Base-by-base conservation (phyloP, 2,888 invertebrate genomes). In the Rhodophaea formosa region DNA sequence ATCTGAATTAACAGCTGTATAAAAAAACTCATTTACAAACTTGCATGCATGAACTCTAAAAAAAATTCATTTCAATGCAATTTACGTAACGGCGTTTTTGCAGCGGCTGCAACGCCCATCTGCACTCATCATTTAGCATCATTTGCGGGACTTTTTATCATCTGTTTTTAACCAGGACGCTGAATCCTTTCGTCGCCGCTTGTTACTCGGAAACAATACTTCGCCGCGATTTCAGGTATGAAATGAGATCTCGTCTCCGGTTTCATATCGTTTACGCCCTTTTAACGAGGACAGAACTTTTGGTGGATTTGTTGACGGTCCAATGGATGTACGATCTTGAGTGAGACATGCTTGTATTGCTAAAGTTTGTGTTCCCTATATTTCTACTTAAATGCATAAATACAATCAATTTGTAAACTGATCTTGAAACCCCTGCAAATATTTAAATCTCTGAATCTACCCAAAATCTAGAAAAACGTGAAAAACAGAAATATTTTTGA, bases 121-220 rank as follows among this genome's bases (percentile, higher is more conserved):
- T 81, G 73, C 66, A 57, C 58, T 67, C 70, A 79, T 76, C 84
- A 82, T 86, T 86, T 82, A 84, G 75, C 86, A 87, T 87, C 88
- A 87, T 90, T 88, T 88, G 82, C 79, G 82, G 77, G 74, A 77
- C 86, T 87, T 88, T 84, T 85, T 83, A 82, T 86, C 86, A 86
- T 86, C 84, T 84, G 84, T 82, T 84, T 83, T 87, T 83, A 88
- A 86, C 82, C 82, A 82, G 75, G 72, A 74, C 35, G 51, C 74
- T 72, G 80, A 84, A 85, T 84, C 85, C 86, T 87, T 86, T 84
- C 80, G 71, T 75, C 72, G 66, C 67, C 75, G 82, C 84, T 88
- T 85, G 88, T 87, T 86, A 84, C 75, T 68, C 75, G 80, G 77
- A 80, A 78, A 80, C 78, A 76, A 78, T 78, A 78, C 72, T 72